phyloP scores from a whole-genome alignment of 2,113 vertebrate genomes.

The Tinamus guttatus region DNA sequence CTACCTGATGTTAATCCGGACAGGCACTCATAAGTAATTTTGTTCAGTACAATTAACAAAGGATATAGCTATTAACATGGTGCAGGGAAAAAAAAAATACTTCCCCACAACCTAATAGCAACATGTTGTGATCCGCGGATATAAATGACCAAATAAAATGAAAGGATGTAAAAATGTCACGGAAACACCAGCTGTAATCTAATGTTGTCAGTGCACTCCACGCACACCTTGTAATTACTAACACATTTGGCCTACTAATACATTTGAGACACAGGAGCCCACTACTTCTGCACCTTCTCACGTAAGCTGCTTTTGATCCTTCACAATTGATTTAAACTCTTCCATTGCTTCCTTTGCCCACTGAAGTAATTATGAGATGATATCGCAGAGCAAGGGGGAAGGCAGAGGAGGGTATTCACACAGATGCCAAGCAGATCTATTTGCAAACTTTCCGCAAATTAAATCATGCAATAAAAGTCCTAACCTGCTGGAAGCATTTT shows the following conservation, averaged over 20 bases:
- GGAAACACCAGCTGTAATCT: conserved; percentile 64
- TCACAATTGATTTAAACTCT: conserved; percentile 60
- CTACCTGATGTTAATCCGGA: background rate
- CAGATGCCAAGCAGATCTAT: conserved; percentile 12
- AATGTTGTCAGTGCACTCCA: conserved; percentile 62
- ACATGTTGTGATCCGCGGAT: conserved; percentile 42
- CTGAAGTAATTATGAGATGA: conserved; percentile 45
- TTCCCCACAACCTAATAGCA: conserved; percentile 39
- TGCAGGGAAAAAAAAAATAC: background rate
- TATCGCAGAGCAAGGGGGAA: background rate
- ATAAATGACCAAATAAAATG: conserved; percentile 74
- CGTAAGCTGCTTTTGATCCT: conserved; percentile 60
- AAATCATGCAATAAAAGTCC: background rate
- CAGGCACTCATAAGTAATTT: background rate
- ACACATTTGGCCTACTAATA: conserved; percentile 47
- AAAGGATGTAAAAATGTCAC: conserved; percentile 69
- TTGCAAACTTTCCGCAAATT: conserved; percentile 9
- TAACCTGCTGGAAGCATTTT: conserved; percentile 89
- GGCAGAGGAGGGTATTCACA: background rate
- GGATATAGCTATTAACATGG: conserved; percentile 10
- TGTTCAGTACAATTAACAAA: conserved; percentile 29
- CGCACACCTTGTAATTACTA: conserved; percentile 76
- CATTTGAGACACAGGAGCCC: background rate
- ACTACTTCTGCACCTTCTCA: conserved; percentile 13
- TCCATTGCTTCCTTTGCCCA: conserved; percentile 46